Evolutionary conservation across 2,888 invertebrate genomes (phyloP), one percentile per base, ranked within the genome.

Genomic region (Eledona agricola): DNA sequence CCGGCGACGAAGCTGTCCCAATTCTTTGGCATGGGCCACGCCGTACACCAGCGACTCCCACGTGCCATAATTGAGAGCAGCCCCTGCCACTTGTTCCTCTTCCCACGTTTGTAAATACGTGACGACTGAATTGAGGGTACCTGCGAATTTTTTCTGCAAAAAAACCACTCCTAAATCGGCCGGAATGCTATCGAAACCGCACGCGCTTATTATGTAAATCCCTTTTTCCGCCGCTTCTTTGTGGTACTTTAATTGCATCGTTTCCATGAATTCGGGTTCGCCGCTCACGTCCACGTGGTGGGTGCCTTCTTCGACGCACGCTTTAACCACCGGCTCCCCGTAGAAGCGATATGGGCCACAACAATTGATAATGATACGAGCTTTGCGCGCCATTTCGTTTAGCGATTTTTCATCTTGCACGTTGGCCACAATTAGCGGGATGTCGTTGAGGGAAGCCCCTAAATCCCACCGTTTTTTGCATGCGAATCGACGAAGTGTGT

Each of bases 211-310:
- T 4, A 97, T 79, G 74, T 89, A 96, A 2, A 93, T 83, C n/a
- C 89, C 69, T 4, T 88, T 88, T 62, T 90, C 85, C 64, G 85
- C 78, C 0, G 94, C 94, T 25, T 75, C 72, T 50, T 85, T 80
- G 62, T 88, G 79, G 75, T 96, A 95, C 62, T 89, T 81, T 46
- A 94, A 74, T 70, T 93, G 92, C 43, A 74, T 66, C 9, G 40
- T 57, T 55, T 75, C 75, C 66, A 76, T 73, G 51, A 66, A 76
- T 79, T 88, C 84, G 0, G 96, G 91, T 73, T 98, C 97, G 3
- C 96, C 97, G 68, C 88, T 90, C 20, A 98, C 88, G 75, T 98
- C 98, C 4, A 99, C 86, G 70, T 96, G 90, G 78, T 93, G 88
- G 0, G 96, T 84, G 46, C 85, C 85, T 31, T 84, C 82, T 46